Evolutionary conservation across 2,113 vertebrate species (phyloP).

Genomic region (Numida meleagris): DNA sequence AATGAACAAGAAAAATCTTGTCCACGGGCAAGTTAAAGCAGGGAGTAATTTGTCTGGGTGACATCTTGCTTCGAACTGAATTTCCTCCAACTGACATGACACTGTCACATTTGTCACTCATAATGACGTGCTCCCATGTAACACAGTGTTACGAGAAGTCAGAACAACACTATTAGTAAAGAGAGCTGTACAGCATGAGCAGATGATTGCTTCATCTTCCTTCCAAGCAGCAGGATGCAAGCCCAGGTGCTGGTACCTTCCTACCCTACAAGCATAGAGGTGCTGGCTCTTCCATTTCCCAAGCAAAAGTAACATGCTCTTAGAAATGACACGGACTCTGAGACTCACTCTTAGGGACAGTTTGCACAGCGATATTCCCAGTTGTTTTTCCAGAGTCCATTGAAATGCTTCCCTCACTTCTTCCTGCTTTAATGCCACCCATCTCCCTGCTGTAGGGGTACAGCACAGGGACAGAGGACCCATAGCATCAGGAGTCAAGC

Average conservation of each 20-base stretch:
- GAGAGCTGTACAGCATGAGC: constrained; percentile 14
- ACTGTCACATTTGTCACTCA: constrained; percentile 48
- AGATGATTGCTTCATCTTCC: neutral
- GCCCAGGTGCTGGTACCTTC: neutral
- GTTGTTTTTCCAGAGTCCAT: neutral
- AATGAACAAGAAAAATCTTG: constrained; percentile 68
- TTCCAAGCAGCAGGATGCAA: neutral
- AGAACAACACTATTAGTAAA: neutral
- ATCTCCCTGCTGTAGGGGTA: neutral
- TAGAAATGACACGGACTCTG: accelerated
- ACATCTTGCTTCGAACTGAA: constrained; percentile 13
- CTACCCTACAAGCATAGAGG: accelerated
- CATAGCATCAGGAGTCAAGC: neutral
- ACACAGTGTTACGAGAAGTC: neutral
- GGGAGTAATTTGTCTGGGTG: constrained; percentile 44
- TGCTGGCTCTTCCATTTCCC: neutral
- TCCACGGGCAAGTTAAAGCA: constrained; percentile 60
- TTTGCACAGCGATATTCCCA: neutral
- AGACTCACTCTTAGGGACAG: accelerated
- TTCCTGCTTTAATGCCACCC: neutral
- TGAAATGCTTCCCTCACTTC: neutral
- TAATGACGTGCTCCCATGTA: constrained; percentile 1
- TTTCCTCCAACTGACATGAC: constrained; percentile 15
- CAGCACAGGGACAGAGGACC: neutral
- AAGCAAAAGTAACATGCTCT: neutral